Evolutionary conservation across 2,113 vertebrate genomes (phyloP).

Genomic region (human): GRCh38 chr4:168893001-168893500

Average conservation of each 20-base stretch:
- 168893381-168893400: neutral
- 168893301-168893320: neutral
- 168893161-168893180: neutral
- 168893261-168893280: neutral
- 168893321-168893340: no score
- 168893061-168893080: neutral
- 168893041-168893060: neutral
- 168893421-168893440: conserved; percentile 60
- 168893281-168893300: neutral
- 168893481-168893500: conserved; percentile 68
- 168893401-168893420: conserved; percentile 35
- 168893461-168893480: conserved; percentile 56
- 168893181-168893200: neutral
- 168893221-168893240: neutral
- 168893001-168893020: neutral
- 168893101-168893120: neutral
- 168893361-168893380: neutral
- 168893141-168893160: neutral
- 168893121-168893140: neutral
- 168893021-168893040: neutral
- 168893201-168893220: neutral
- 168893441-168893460: conserved; percentile 44
- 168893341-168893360: neutral
- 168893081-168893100: neutral
- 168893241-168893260: neutral